phyloP scores from a whole-genome alignment of 2,113 vertebrate genomes.

The Leptobrachium leishanense region DNA sequence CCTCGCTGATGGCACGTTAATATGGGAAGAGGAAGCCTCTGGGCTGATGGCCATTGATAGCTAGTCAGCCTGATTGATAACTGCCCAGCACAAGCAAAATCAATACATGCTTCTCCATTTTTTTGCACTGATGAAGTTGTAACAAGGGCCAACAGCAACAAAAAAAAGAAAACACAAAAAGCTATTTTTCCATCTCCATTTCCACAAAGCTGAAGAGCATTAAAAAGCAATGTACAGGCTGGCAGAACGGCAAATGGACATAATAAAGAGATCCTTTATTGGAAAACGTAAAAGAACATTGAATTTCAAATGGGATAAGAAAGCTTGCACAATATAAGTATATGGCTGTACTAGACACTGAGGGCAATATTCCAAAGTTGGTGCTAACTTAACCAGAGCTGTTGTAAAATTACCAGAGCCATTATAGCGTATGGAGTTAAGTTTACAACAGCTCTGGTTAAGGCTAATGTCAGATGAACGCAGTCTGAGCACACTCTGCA shows the following conservation, averaged over 20 bases:
- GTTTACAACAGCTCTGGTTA: too few species aligned
- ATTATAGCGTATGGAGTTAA: too few species aligned
- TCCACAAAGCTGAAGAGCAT: slow-evolving; percentile 1
- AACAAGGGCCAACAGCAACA: slow-evolving; percentile 40
- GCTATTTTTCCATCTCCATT: neutral
- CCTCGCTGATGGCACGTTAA: neutral
- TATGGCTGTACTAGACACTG: slow-evolving; percentile 57
- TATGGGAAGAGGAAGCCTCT: neutral
- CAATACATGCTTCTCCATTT: slow-evolving; percentile 44
- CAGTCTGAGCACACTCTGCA: too few species aligned
- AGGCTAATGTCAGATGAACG: too few species aligned
- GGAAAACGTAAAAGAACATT: slow-evolving; percentile 52
- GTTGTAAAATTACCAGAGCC: too few species aligned
- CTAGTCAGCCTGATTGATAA: slow-evolving; percentile 44
- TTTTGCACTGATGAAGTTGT: slow-evolving; percentile 34
- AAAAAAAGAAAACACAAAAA: neutral
- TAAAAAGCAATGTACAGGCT: slow-evolving; percentile 18
- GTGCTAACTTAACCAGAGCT: too few species aligned
- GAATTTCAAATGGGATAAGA: slow-evolving; percentile 51
- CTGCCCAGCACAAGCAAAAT: slow-evolving; percentile 37
- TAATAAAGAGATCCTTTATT: slow-evolving; percentile 49
- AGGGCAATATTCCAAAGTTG: slow-evolving; percentile 56
- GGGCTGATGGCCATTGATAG: slow-evolving; percentile 47
- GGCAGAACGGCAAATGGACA: slow-evolving; percentile 19
- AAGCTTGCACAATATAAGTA: slow-evolving; percentile 56